These are phyloP conservation scores for Notolabrus celidotus DNA, from an alignment of 2,797 vertebrate species.

Conservation along the genomic window DNA sequence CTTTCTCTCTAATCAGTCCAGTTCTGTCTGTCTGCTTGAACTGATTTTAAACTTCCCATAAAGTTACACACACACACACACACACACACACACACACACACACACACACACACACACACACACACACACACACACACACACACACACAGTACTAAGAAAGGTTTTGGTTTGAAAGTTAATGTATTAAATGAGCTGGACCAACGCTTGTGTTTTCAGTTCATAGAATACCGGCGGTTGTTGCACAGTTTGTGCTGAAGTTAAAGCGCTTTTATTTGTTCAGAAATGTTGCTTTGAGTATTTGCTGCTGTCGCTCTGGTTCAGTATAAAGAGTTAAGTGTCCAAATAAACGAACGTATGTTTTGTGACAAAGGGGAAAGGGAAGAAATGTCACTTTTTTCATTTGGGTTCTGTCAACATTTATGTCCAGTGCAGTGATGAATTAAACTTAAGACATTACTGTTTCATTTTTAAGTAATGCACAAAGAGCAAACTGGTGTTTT, in stretches of 20 bases:
- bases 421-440: conserved; percentile 59
- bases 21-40: conserved; percentile 61
- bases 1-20: conserved; percentile 84
- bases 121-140: not conserved
- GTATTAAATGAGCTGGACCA: conserved; percentile 56
- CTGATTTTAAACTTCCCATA: conserved; percentile 41
- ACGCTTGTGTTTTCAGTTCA: conserved; percentile 64
- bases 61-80: conserved; percentile 10
- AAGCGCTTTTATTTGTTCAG: conserved; percentile 59
- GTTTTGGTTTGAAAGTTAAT: conserved; percentile 60
- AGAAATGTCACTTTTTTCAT: conserved; percentile 38
- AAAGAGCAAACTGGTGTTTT: conserved; percentile 5
- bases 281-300: conserved; percentile 65
- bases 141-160: conserved; percentile 6
- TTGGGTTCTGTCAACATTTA: conserved; percentile 65
- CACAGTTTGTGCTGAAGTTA: conserved; percentile 49
- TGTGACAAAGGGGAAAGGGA: conserved; percentile 53
- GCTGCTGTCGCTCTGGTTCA: conserved; percentile 61
- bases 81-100: not conserved
- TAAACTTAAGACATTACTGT: conserved; percentile 65
- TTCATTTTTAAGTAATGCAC: conserved; percentile 65
- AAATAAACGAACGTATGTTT: conserved; percentile 67
- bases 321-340: conserved; percentile 41
- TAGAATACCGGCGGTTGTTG: conserved; percentile 39
- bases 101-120: conserved; percentile 5